Base-by-base conservation (phyloP, 2,797 vertebrate genomes). In the Sebastolobus alascanus region DNA sequence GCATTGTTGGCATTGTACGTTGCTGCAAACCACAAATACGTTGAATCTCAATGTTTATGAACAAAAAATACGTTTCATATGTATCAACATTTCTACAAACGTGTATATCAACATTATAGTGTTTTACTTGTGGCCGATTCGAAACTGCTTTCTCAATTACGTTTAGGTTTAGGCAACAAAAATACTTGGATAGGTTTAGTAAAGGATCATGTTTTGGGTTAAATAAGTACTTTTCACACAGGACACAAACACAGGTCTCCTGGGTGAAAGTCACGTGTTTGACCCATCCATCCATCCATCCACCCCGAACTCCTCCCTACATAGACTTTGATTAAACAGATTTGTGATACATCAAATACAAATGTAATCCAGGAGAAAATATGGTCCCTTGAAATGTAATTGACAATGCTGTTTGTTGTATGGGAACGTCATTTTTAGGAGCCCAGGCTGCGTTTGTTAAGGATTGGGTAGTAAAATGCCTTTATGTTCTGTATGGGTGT, bases 81-180 rank as follows among this genome's bases (percentile, higher is more conserved):
- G 25, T 25, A 56, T 27, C 16, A 46, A 46, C 16, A 46, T 18
- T 46, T 46, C 43, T 46, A 18, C 43, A 46, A 20, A 46, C 16
- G 16, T 46, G 43, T 8, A 20, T 46, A 27, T 16, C 2, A 6
- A 58, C 2, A 3, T 29, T 58, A 29, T 58, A 29, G 13, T 58
- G 27, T 58, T 58, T 58, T 16, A 10, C 55, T 16, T 27, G 55
- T 58, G 25, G 56, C 14, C 6, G 13, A 29, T 58, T 9, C 1
- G 6, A 8, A 13, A 56, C 6, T 27, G 6, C 56, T 8, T 16
- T 58, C 25, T 16, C 13, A 29, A 29, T 29, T 14, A 58, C 1
- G 0, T 50, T 50, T 50, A 50, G 0, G 27, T 56, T 56, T 56
- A 56, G 0, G 25, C 22, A 56, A 56, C 54, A 56, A 55, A 7